Percentiles rank a stretch among this genome's conserved stretches.
Evolutionary conservation across 2,113 vertebrate species (phyloP).

Genomic region (Phocoena sinus): DNA sequence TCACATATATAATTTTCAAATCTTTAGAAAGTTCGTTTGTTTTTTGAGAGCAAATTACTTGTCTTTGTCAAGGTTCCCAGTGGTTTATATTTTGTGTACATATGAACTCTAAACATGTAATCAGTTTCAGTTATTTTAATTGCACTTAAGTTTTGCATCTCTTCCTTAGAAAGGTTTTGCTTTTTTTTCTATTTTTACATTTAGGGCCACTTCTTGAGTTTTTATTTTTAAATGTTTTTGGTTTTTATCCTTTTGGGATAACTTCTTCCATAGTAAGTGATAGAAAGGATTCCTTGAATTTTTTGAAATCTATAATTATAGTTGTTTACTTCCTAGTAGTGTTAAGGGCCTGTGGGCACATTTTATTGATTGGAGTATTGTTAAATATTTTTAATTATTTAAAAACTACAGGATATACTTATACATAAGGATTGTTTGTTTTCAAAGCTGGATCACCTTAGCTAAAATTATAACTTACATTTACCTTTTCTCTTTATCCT

Average conservation of each 20-base stretch:
- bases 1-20: background rate
- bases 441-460: background rate
- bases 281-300: background rate
- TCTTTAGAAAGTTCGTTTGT: background rate
- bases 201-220: background rate
- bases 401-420: background rate
- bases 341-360: background rate
- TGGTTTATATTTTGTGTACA: background rate
- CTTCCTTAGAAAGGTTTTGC: background rate
- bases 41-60: background rate
- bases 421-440: background rate
- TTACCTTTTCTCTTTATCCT: background rate
- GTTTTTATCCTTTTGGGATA: background rate
- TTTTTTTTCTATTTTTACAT: background rate
- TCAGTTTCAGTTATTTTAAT: background rate
- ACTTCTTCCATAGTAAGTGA: background rate
- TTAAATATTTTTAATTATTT: constrained; percentile 22
- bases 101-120: background rate
- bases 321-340: background rate
- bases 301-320: background rate
- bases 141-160: background rate
- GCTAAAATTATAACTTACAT: background rate
- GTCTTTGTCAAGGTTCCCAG: background rate
- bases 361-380: background rate
- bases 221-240: background rate